These are phyloP conservation scores for Lutjanus erythropterus DNA, from an alignment of 2,113 vertebrate species.

Conservation along the genomic window DNA sequence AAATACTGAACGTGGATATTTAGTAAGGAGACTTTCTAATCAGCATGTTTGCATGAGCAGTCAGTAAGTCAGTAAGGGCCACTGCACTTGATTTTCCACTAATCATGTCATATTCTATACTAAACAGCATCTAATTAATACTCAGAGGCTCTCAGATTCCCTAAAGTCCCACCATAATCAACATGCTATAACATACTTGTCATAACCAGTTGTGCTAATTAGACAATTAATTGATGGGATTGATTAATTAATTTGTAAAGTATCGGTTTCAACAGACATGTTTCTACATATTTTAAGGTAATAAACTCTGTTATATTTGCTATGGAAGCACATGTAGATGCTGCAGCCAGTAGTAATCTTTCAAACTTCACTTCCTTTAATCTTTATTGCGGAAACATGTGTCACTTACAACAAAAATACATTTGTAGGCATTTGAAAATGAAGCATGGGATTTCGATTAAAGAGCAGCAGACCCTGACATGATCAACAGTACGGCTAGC, in stretches of 20 bases:
- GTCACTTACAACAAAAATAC: too few species aligned
- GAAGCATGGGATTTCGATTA: too few species aligned
- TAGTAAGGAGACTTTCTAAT: neutral
- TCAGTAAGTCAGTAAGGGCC: neutral
- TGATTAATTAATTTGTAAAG: neutral
- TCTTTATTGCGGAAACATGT: too few species aligned
- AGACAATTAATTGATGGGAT: neutral
- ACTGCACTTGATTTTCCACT: conserved; percentile 1
- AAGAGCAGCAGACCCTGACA: too few species aligned
- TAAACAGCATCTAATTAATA: conserved; percentile 24
- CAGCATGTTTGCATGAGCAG: conserved; percentile 6
- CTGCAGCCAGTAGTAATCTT: too few species aligned
- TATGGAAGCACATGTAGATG: too few species aligned
- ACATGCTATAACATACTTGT: neutral
- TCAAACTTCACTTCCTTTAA: too few species aligned
- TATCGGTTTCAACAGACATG: neutral
- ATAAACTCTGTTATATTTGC: neutral
- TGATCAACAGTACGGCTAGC: too few species aligned
- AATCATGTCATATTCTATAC: conserved; percentile 8
- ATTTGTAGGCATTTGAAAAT: too few species aligned
- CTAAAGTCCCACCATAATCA: neutral
- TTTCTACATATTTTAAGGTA: neutral
- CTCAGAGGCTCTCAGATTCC: conserved; percentile 8
- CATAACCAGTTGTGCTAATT: neutral
- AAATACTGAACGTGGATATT: neutral